These are phyloP conservation scores for Hippopotamus amphibius DNA, from an alignment of 2,113 vertebrate species.

Conservation along the genomic window DNA sequence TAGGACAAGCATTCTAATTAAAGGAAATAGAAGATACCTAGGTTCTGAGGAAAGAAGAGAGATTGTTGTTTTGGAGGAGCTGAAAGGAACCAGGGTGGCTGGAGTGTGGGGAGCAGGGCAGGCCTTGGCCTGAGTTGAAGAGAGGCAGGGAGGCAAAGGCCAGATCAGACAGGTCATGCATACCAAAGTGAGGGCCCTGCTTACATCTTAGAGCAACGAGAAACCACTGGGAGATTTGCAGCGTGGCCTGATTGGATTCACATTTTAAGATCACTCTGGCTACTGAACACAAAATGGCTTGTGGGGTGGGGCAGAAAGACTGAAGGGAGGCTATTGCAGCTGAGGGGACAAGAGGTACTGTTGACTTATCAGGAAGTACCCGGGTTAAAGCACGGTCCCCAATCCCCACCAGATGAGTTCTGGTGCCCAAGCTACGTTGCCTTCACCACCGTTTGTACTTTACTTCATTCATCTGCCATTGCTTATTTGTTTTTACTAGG, in stretches of 20 bases:
- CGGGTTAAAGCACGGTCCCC: background rate
- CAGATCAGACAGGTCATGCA: background rate
- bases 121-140: fast-evolving
- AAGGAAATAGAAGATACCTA: background rate
- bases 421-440: background rate
- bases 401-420: fast-evolving
- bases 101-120: too few relatives aligned
- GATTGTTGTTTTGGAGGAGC: background rate
- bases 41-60: background rate
- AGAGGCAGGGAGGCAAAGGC: too few relatives aligned
- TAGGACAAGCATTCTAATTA: fast-evolving
- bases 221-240: background rate
- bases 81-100: background rate
- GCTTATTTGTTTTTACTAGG: background rate
- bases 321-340: background rate
- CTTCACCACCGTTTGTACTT: background rate
- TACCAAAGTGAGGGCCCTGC: background rate
- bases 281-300: background rate
- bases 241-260: background rate
- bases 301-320: background rate
- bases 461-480: background rate
- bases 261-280: background rate
- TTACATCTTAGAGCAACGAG: background rate
- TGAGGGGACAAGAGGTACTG: background rate
- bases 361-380: too few relatives aligned